These are phyloP conservation scores for Scomber scombrus DNA, from an alignment of 2,113 vertebrate species.

Conservation along the genomic window DNA sequence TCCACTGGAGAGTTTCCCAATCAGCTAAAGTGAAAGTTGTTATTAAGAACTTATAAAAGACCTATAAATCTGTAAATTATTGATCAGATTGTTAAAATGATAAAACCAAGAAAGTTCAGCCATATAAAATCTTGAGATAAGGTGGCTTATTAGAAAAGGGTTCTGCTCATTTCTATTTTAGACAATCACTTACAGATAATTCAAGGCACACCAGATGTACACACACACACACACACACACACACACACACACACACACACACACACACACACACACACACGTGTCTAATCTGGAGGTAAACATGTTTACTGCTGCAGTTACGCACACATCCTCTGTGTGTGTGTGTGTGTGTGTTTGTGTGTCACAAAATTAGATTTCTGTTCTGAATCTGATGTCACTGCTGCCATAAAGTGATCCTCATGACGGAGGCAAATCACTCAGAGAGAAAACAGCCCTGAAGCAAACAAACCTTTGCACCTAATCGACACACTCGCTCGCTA, in stretches of 20 bases:
- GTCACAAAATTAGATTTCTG: slow-evolving; percentile 30
- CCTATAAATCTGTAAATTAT: too few species aligned
- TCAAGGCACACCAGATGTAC: background rate
- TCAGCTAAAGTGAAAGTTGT: too few species aligned
- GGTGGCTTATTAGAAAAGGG: too few species aligned
- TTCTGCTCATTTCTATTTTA: too few species aligned
- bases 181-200: background rate
- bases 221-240: background rate
- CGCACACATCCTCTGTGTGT: background rate
- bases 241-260: background rate
- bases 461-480: background rate
- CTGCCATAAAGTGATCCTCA: slow-evolving; percentile 12
- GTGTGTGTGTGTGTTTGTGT: background rate
- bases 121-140: too few species aligned
- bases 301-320: slow-evolving; percentile 34
- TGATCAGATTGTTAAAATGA: too few species aligned
- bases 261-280: background rate
- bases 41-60: too few species aligned
- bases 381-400: slow-evolving; percentile 18
- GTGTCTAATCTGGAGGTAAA: background rate
- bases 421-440: background rate
- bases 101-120: too few species aligned
- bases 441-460: background rate
- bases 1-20: too few species aligned
- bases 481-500: background rate